Evolutionary conservation across 2,888 invertebrate species (phyloP).

Genomic region (Drosophila pseudotalamancana): DNA sequence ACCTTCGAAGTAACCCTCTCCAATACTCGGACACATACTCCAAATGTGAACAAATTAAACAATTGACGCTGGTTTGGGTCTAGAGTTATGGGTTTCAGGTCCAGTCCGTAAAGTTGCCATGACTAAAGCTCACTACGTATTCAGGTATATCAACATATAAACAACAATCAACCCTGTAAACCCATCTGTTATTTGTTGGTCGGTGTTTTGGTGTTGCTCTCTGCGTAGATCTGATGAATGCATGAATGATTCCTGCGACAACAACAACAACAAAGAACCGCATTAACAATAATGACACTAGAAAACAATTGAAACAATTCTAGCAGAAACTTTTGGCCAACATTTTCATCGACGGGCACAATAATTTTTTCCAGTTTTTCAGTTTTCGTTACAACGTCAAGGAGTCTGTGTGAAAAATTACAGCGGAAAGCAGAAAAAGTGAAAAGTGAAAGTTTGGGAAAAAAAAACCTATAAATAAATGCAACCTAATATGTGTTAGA

Average conservation of each 20-base stretch:
- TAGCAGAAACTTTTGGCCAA: slow-evolving; percentile 70
- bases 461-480: neutral
- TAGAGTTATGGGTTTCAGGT: slow-evolving; percentile 44
- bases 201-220: slow-evolving; percentile 48
- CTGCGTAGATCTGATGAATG: slow-evolving; percentile 67
- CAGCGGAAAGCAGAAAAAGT: slow-evolving; percentile 6
- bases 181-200: slow-evolving; percentile 34
- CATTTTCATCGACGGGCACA: slow-evolving; percentile 42
- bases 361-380: slow-evolving; percentile 24
- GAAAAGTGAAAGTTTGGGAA: neutral
- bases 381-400: slow-evolving; percentile 54
- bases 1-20: slow-evolving; percentile 11
- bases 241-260: slow-evolving; percentile 72
- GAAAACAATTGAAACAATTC: slow-evolving; percentile 78
- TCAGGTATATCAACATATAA: neutral
- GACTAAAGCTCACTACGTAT: neutral
- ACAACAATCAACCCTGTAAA: slow-evolving; percentile 28
- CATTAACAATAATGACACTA: slow-evolving; percentile 73
- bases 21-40: neutral
- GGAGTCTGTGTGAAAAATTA: slow-evolving; percentile 34
- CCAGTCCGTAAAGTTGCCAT: slow-evolving; percentile 8
- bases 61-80: slow-evolving; percentile 29
- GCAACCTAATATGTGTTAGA: slow-evolving; percentile 40
- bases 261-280: slow-evolving; percentile 39
- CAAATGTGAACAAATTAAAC: slow-evolving; percentile 16